A percentile compares a stretch with the other conserved stretches of the same genome.
These are phyloP conservation scores for Geophilus truncorum DNA, from an alignment of 2,888 invertebrate genomes.

Conservation along the genomic window DNA sequence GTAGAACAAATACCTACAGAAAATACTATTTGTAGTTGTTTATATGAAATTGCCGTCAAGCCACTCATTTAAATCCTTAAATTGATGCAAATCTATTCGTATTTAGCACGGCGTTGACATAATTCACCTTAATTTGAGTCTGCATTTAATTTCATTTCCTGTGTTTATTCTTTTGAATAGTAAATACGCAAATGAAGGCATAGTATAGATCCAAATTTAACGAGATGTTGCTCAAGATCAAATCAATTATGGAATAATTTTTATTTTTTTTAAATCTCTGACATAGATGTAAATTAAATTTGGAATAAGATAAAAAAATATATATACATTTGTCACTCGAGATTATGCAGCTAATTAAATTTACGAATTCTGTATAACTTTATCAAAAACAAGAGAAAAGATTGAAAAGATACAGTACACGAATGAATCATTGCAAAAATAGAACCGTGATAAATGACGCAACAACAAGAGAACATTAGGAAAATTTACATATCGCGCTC, in stretches of 20 bases:
- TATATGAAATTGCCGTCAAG: too few species aligned
- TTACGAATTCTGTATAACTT: too few species aligned
- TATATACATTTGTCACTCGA: too few species aligned
- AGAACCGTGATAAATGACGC: background rate
- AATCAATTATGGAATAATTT: too few species aligned
- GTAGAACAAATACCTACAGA: background rate
- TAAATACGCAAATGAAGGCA: conserved; percentile 1
- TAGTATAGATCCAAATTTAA: background rate
- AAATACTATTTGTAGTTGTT: too few species aligned
- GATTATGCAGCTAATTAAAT: too few species aligned
- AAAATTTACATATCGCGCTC: background rate
- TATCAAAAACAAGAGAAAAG: too few species aligned
- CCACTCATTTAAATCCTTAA: background rate
- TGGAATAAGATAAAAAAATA: too few species aligned
- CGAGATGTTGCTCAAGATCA: too few species aligned
- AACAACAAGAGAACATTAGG: background rate
- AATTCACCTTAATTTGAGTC: background rate
- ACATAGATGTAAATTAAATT: too few species aligned
- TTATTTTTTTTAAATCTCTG: too few species aligned
- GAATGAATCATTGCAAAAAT: background rate
- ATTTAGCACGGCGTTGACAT: background rate
- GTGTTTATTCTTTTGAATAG: conserved; percentile 1
- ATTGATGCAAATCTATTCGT: background rate
- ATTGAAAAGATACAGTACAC: background rate
- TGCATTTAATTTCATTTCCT: background rate